These are phyloP conservation scores for Dermatemys mawii DNA, from an alignment of 2,113 vertebrate species.

Conservation along the genomic window DNA sequence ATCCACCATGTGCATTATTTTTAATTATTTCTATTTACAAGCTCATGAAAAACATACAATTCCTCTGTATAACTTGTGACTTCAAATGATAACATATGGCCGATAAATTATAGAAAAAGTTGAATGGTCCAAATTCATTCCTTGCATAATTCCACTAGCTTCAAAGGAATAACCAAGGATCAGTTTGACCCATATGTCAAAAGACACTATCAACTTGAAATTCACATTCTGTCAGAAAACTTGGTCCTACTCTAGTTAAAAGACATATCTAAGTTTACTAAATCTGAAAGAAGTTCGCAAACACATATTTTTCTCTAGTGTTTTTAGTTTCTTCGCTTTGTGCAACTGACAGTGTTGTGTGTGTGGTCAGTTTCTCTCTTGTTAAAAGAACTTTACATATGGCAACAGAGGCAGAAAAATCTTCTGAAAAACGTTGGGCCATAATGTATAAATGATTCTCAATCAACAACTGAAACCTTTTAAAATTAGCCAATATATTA, in stretches of 20 bases:
- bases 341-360: accelerated
- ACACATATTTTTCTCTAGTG: neutral
- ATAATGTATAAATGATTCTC: neutral
- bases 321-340: neutral
- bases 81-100: neutral
- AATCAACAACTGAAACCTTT: neutral
- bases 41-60: accelerated
- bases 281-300: neutral
- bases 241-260: neutral
- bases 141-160: accelerated
- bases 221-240: neutral
- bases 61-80: neutral
- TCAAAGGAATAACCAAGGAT: neutral
- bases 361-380: neutral
- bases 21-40: neutral
- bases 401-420: neutral
- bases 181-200: neutral
- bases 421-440: neutral
- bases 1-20: neutral
- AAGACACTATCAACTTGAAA: neutral
- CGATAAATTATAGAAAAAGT: neutral
- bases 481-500: neutral
- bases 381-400: neutral
- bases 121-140: neutral
- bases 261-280: neutral